Conservation (phyloP, 1,140 invertebrate species). For the Drosophila tristis region DNA sequence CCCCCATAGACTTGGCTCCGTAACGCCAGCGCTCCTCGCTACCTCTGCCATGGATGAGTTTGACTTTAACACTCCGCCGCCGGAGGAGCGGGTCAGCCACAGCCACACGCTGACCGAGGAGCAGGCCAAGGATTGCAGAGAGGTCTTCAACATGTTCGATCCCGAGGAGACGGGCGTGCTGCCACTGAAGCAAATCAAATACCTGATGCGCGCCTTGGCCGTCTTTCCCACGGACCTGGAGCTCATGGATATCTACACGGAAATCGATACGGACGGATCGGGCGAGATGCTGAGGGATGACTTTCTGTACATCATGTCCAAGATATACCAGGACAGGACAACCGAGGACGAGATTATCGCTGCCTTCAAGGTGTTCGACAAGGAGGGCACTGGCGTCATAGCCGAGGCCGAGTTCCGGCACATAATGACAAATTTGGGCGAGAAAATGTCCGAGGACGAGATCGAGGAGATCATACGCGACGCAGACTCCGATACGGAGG, state of each 20-base stretch:
- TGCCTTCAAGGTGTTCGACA: constrained; percentile 62
- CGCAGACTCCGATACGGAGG: constrained; percentile 56
- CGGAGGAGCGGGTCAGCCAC: constrained; percentile 48
- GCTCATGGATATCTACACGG: constrained; percentile 44
- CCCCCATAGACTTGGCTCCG: fast-evolving
- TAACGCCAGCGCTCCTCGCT: too few relatives aligned
- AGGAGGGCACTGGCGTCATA: constrained; percentile 48
- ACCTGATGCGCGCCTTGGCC: constrained; percentile 46
- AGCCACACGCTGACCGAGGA: constrained; percentile 39
- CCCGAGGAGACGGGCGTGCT: constrained; percentile 22
- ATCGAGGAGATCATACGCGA: constrained; percentile 58
- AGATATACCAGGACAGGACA: constrained; percentile 41
- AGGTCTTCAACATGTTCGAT: constrained; percentile 57
- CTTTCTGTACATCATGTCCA: constrained; percentile 58
- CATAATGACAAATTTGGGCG: constrained; percentile 48
- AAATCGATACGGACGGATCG: constrained; percentile 55
- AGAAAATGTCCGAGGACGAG: constrained; percentile 50
- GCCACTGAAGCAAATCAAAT: constrained; percentile 45
- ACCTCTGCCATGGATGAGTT: constrained; percentile 52
- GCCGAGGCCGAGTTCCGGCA: constrained; percentile 51
- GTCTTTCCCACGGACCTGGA: constrained; percentile 55
- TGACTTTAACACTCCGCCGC: constrained; percentile 54
- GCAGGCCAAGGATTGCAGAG: constrained; percentile 43
- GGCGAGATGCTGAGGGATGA: constrained; percentile 58
- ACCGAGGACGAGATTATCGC: constrained; percentile 61